A percentile compares a stretch with the other conserved stretches of the same genome.
These are phyloP conservation scores for Hipparchia sbordonii DNA, from an alignment of 2,888 invertebrate genomes.

Conservation along the genomic window DNA sequence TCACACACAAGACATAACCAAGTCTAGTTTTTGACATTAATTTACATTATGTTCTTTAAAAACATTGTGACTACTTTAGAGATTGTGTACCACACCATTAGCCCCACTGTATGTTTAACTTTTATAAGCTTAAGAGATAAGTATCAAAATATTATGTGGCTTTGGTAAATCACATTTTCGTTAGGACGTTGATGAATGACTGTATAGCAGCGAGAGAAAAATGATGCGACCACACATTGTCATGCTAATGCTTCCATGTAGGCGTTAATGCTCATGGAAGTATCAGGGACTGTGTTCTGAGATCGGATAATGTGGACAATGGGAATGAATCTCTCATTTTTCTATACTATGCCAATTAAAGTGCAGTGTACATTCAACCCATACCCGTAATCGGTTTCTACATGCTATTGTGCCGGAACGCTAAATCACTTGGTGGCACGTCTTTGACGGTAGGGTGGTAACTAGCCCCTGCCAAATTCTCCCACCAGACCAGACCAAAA, in stretches of 20 bases:
- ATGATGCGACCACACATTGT: conserved; percentile 44
- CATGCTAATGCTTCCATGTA: conserved; percentile 44
- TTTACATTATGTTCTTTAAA: neutral
- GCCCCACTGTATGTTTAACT: neutral
- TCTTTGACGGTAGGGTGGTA: too few species aligned
- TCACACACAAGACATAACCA: too few species aligned
- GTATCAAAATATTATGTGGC: conserved; percentile 7
- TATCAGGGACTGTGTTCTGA: neutral
- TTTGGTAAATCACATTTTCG: conserved; percentile 21
- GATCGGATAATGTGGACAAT: conserved; percentile 2
- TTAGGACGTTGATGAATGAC: conserved; percentile 19
- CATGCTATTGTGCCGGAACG: too few species aligned
- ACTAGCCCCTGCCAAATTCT: too few species aligned
- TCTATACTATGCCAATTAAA: neutral
- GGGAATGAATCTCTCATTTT: neutral
- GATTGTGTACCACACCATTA: too few species aligned
- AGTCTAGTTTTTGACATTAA: too few species aligned
- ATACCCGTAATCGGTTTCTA: too few species aligned
- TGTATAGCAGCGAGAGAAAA: conserved; percentile 8
- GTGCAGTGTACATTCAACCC: too few species aligned
- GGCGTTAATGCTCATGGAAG: neutral
- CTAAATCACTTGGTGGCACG: too few species aligned
- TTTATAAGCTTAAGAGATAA: neutral
- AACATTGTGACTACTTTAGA: neutral
- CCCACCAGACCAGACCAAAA: too few species aligned